Evolutionary conservation across 2,113 vertebrate species (phyloP).

Genomic region (Myodes glareolus): DNA sequence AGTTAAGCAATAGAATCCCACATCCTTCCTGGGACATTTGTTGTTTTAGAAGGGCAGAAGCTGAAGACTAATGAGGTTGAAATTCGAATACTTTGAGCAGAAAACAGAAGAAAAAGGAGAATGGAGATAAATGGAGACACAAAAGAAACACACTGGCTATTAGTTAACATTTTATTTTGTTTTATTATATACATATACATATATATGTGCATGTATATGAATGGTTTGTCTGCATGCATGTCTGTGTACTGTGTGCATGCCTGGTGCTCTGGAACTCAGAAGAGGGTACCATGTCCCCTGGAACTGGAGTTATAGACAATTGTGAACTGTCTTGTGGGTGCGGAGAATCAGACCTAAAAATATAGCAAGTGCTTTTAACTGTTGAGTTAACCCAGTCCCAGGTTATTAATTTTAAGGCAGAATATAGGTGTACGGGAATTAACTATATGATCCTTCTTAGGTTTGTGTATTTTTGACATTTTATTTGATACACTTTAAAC

Average conservation of each 20-base stretch:
- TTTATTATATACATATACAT: background rate
- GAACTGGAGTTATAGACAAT: background rate
- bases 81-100: background rate
- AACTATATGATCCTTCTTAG: background rate
- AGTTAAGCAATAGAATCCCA: background rate
- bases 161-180: background rate
- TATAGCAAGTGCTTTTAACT: background rate
- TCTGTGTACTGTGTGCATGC: background rate
- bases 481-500: background rate
- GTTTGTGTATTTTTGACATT: background rate
- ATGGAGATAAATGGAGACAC: background rate
- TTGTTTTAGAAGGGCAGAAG: background rate
- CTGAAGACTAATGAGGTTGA: background rate
- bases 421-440: background rate
- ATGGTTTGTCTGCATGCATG: background rate
- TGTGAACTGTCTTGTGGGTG: background rate
- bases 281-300: background rate
- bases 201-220: too few species aligned
- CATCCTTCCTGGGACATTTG: background rate
- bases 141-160: background rate
- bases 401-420: background rate
- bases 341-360: background rate
- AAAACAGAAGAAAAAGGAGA: background rate
- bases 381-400: background rate
- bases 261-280: background rate